These are phyloP conservation scores for Nasonia longicornis DNA, from an alignment of 1,140 invertebrate genomes.

Conservation along the genomic window DNA sequence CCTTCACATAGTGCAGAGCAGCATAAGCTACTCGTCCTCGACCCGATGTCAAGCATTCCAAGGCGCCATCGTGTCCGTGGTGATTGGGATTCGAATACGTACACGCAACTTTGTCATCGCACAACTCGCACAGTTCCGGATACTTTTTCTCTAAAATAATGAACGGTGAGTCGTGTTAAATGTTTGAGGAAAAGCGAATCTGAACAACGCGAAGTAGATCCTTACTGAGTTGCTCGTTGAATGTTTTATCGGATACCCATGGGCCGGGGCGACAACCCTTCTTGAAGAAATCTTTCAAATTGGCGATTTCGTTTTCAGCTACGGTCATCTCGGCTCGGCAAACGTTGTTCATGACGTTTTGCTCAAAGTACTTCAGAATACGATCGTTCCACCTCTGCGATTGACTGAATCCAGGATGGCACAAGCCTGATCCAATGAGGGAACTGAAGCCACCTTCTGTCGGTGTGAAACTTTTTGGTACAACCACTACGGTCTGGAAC, in stretches of 20 bases:
- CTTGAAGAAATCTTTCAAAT: slow-evolving; percentile 72
- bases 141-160: slow-evolving; percentile 67
- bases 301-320: slow-evolving; percentile 71
- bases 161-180: neutral
- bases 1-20: slow-evolving; percentile 68
- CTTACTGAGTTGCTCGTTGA: slow-evolving; percentile 74
- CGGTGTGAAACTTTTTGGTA: slow-evolving; percentile 55
- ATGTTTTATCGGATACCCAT: slow-evolving; percentile 71
- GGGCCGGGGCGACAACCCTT: slow-evolving; percentile 76
- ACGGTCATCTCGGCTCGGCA: slow-evolving; percentile 59
- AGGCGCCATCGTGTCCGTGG: slow-evolving; percentile 74
- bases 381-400: slow-evolving; percentile 71
- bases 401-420: slow-evolving; percentile 74
- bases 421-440: slow-evolving; percentile 70
- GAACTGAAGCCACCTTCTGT: slow-evolving; percentile 60
- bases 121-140: slow-evolving; percentile 68
- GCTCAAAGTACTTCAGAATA: slow-evolving; percentile 73
- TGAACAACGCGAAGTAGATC: slow-evolving; percentile 25
- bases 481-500: slow-evolving; percentile 73
- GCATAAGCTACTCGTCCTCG: slow-evolving; percentile 76
- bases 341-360: slow-evolving; percentile 56
- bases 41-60: slow-evolving; percentile 74
- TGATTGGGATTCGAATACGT: slow-evolving; percentile 62
- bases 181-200: neutral
- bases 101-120: slow-evolving; percentile 60